Evolutionary conservation across 1,140 invertebrate species (phyloP).

Genomic region (Pachyrhynchus sulphureomaculatus): DNA sequence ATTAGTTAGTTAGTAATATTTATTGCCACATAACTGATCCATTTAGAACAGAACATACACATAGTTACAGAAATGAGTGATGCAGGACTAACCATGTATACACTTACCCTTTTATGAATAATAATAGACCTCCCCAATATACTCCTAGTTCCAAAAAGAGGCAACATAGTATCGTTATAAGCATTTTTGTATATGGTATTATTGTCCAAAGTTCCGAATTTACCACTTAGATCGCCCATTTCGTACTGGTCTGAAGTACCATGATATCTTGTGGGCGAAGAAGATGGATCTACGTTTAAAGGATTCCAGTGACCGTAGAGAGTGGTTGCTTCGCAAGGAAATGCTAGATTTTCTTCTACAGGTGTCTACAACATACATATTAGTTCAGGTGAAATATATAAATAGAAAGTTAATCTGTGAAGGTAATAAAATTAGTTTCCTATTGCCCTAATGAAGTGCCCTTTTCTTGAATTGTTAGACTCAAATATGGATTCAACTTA

Average conservation of each 20-base stretch:
- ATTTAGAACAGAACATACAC: too few species aligned
- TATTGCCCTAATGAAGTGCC: too few species aligned
- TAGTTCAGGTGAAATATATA: too few species aligned
- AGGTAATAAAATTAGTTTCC: too few species aligned
- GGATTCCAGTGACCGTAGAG: conserved; percentile 86
- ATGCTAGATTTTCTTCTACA: conserved; percentile 77
- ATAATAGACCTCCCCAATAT: conserved; percentile 87
- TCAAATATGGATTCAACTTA: too few species aligned
- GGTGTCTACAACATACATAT: conserved; percentile 61
- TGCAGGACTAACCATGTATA: too few species aligned
- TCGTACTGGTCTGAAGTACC: conserved; percentile 83
- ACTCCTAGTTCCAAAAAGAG: conserved; percentile 79
- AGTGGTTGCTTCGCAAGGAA: conserved; percentile 81
- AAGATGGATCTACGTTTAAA: conserved; percentile 63
- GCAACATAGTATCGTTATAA: conserved; percentile 83
- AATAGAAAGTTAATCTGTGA: too few species aligned
- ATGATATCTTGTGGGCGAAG: conserved; percentile 55
- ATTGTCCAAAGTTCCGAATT: conserved; percentile 75
- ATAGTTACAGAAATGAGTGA: too few species aligned
- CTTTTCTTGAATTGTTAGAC: too few species aligned
- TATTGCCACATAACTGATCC: too few species aligned
- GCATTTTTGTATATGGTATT: conserved; percentile 57
- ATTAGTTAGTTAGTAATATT: too few species aligned
- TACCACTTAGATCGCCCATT: conserved; percentile 87
- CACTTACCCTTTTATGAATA: conserved; percentile 69